These are phyloP conservation scores for Apeira syringaria DNA, from an alignment of 2,888 invertebrate genomes.

Conservation along the genomic window DNA sequence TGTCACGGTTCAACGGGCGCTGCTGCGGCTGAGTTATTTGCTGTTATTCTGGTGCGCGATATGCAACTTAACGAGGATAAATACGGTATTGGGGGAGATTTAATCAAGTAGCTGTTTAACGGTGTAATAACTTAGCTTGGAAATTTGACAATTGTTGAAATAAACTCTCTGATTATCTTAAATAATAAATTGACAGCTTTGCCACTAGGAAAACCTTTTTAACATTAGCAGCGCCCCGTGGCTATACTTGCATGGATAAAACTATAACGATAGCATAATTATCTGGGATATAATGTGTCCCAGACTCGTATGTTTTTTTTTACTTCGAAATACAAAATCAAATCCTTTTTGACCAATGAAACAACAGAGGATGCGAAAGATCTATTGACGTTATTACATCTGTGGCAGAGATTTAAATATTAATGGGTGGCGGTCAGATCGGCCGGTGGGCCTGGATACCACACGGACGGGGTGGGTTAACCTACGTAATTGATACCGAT, in stretches of 20 bases:
- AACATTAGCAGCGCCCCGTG: no score
- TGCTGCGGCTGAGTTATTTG: constrained; percentile 51
- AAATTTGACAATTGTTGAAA: no score
- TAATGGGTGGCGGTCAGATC: constrained; percentile 41
- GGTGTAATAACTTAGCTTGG: constrained; percentile 7
- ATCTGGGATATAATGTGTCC: no score
- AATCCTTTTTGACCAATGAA: neutral
- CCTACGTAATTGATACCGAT: constrained; percentile 46
- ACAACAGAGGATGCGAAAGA: constrained; percentile 3
- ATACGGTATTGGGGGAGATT: constrained; percentile 26
- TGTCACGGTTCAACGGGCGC: constrained; percentile 49
- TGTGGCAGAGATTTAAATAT: constrained; percentile 45
- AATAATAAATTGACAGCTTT: no score
- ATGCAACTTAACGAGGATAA: constrained; percentile 52
- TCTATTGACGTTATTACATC: constrained; percentile 18
- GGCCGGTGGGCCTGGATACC: constrained; percentile 30
- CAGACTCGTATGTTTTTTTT: no score
- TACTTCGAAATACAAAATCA: no score
- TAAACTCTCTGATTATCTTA: no score
- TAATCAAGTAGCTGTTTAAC: constrained; percentile 27
- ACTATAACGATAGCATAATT: no score
- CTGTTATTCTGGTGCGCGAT: constrained; percentile 56
- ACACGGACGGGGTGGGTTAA: constrained; percentile 34
- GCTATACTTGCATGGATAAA: no score
- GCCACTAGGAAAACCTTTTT: no score